Percentiles rank a stretch among this genome's conserved stretches.
These are phyloP conservation scores for Calliphora vicina DNA, from an alignment of 1,140 invertebrate species.

Conservation along the genomic window DNA sequence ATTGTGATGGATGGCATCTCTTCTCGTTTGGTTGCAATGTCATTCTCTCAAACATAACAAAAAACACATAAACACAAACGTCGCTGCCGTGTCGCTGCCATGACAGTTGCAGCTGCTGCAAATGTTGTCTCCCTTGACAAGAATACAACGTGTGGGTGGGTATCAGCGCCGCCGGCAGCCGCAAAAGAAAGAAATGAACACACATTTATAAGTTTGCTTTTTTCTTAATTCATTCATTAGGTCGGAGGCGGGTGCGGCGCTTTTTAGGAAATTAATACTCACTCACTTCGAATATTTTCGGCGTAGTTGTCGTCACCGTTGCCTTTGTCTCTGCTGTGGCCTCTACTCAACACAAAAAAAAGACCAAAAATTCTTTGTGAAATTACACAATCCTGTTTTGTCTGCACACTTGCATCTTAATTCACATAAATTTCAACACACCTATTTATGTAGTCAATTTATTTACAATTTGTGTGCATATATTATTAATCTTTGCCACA, in stretches of 20 bases:
- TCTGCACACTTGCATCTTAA: conserved; percentile 25
- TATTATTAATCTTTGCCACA: neutral
- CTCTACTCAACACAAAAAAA: conserved; percentile 23
- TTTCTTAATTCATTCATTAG: conserved; percentile 6
- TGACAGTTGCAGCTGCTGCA: neutral
- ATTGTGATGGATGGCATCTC: neutral
- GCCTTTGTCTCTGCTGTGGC: conserved; percentile 27
- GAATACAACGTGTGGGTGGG: conserved; percentile 19
- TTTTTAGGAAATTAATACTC: conserved; percentile 24
- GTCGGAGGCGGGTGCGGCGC: conserved; percentile 20
- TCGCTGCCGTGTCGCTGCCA: neutral
- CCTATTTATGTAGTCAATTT: neutral
- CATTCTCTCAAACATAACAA: conserved; percentile 29
- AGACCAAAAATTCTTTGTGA: conserved; percentile 30
- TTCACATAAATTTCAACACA: neutral
- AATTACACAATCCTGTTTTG: conserved; percentile 28
- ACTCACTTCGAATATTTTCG: conserved; percentile 27
- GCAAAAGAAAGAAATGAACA: conserved; percentile 22
- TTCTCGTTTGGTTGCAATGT: conserved; percentile 10
- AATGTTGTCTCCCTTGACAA: conserved; percentile 32
- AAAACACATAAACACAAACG: neutral
- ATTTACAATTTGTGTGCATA: neutral
- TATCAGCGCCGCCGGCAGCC: conserved; percentile 22
- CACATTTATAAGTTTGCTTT: conserved; percentile 7
- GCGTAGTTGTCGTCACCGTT: conserved; percentile 33